These are phyloP conservation scores for Microcebus murinus DNA, from an alignment of 2,113 vertebrate species.

Conservation along the genomic window DNA sequence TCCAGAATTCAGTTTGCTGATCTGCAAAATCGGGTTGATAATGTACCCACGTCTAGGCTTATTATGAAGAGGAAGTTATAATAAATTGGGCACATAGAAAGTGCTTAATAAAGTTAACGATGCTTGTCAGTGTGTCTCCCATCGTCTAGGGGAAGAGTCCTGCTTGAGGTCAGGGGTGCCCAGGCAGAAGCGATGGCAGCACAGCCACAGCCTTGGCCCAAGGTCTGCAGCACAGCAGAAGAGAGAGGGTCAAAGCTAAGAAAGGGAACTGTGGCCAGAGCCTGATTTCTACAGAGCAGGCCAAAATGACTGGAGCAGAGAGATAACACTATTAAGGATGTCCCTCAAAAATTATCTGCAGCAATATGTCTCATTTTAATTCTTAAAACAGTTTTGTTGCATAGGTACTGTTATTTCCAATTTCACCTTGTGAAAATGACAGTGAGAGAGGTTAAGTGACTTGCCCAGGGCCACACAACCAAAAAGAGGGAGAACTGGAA, in stretches of 20 bases:
- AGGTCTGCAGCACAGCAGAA: not conserved
- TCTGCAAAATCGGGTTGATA: not conserved
- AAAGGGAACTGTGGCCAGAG: not conserved
- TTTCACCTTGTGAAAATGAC: not conserved
- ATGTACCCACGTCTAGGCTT: not conserved
- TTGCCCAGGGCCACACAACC: not conserved
- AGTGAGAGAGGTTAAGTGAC: not conserved
- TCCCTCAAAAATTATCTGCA: not conserved
- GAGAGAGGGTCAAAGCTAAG: not conserved
- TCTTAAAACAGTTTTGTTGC: not conserved
- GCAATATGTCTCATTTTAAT: not conserved
- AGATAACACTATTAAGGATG: not conserved
- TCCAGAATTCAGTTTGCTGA: not conserved
- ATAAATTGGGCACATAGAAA: not conserved
- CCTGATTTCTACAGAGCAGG: not conserved
- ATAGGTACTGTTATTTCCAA: not conserved
- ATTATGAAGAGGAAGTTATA: not conserved
- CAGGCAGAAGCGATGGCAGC: not conserved
- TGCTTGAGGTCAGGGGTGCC: not conserved
- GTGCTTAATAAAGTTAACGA: not conserved
- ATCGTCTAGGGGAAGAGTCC: not conserved
- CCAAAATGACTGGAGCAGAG: not conserved
- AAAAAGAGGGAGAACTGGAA: not conserved
- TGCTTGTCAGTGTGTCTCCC: not conserved
- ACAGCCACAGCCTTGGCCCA: not conserved